Evolutionary conservation across 2,888 invertebrate species (phyloP).

Genomic region (Latrodectus hesperus): DNA sequence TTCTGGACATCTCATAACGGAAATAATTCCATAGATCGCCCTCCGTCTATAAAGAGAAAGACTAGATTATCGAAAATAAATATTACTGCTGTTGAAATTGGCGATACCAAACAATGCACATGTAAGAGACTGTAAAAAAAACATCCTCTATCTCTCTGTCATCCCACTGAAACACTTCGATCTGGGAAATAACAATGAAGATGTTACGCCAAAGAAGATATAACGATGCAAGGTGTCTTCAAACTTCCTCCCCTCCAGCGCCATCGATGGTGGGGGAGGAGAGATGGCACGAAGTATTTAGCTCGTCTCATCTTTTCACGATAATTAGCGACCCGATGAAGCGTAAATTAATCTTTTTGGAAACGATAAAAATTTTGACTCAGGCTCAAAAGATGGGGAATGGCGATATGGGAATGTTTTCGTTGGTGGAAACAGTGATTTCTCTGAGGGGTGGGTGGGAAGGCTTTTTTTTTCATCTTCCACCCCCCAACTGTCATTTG

Average conservation of each 20-base stretch:
- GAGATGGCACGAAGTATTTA: not conserved
- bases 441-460: not conserved
- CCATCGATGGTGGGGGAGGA: no score
- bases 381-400: not conserved
- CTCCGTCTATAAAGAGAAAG: not conserved
- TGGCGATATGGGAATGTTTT: not conserved
- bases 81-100: not conserved
- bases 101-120: not conserved
- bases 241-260: not conserved
- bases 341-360: conserved; percentile 32
- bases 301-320: not conserved
- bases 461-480: not conserved
- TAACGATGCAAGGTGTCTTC: not conserved
- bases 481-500: not conserved
- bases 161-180: not conserved
- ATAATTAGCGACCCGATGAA: conserved; percentile 27
- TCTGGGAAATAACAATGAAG: not conserved
- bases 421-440: not conserved
- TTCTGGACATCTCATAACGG: not conserved
- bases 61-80: not conserved
- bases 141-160: not conserved
- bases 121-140: not conserved
- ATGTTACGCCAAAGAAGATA: not conserved
- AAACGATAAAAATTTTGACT: not conserved
- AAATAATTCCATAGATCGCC: not conserved